Evolutionary conservation across 1,140 invertebrate species (phyloP), one percentile per base, ranked within the genome.

Genomic region (Conus ventricosus): DNA sequence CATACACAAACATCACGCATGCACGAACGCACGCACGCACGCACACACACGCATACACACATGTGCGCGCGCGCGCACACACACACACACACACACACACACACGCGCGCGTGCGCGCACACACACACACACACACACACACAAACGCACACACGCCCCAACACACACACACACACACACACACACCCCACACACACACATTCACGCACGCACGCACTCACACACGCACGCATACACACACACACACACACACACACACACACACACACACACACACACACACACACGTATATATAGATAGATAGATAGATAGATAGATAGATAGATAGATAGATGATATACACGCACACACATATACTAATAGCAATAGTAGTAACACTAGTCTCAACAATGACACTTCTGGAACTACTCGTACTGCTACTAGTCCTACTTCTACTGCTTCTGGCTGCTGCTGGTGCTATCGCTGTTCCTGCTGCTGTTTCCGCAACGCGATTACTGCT

Each of bases 381-480:
- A 60, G 15, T 15, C 8, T 11, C 15, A 60, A 60, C 57, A 60
- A 60, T 60, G 15, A 60, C 39, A 39, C 39, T 39, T 39, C 39
- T 39, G 3, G 39, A 39, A 39, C 39, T 60, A 60, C 8, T 4
- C 1, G 57, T 60, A 15, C 8, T 60, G 4, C 8, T 4, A 60
- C 15, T 67, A 86, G 20, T 75, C 23, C 63, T 86, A 39, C 85
- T 76, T 2, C 63, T 75, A 86, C 57, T 86, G 15, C 67, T 39
- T 39, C 39, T 8, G 51, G 51, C 17, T 80, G 80, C 53, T 71
- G 51, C 60, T 39, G 75, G 20, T 0, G 51, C 60, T 27, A 51
- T n/a, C 78, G 39, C 71, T 4, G 39, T n/a, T 23, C 10, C 17
- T 80, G 76, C 76, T 0, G 76, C 76, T 13, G 39, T 20, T 80